Base-by-base conservation (phyloP, 2,113 vertebrate species). In the Ameiurus melas region DNA sequence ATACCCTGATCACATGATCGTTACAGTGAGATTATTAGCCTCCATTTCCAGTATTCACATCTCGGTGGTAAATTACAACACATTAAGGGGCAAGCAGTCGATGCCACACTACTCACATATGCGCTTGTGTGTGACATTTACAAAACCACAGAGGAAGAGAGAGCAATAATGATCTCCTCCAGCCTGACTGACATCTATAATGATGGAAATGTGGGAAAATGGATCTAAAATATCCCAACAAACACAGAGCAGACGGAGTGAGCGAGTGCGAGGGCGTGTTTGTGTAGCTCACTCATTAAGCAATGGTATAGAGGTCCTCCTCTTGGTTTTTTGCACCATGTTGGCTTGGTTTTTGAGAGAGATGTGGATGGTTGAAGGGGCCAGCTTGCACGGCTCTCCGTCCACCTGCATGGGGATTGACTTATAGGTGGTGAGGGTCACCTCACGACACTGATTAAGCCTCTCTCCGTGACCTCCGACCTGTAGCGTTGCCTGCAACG, bases 341-440 rank as follows among this genome's bases (percentile, higher is more conserved):
- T 97, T 97, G 93, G 98, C 97, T 94, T 99, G 98, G 93, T 96
- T 99, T 89, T 97, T 95, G 89, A 99, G 95, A 33, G 92, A 94
- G 85, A 99, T 99, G 87, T 68, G 93, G 89, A 99, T 98, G 90
- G 97, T 75, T 1, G 98, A 99, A 4, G 98, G 95, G 0, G 96
- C 94, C 68, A 99, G 95, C 85, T 96, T 97, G 91, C 98, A 99
- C 81, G 98, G 98, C 86, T 99, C 98, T 0, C 98, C 98, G 0
- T 99, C 98, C 66, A 99, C 98, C 95, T 99, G 98, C 96, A 99
- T 97, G 0, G 98, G 98, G 92, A 99, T 99, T 90, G 98, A 95
- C 96, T 98, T 99, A 89, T 88, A 96, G 0, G 97, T 99, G 91
- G 96, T 97, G 77, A 99, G 96, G 58, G 96, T 93, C 88, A 97